Conservation (phyloP, 2,888 invertebrate species). For the Eupithecia inturbata region DNA sequence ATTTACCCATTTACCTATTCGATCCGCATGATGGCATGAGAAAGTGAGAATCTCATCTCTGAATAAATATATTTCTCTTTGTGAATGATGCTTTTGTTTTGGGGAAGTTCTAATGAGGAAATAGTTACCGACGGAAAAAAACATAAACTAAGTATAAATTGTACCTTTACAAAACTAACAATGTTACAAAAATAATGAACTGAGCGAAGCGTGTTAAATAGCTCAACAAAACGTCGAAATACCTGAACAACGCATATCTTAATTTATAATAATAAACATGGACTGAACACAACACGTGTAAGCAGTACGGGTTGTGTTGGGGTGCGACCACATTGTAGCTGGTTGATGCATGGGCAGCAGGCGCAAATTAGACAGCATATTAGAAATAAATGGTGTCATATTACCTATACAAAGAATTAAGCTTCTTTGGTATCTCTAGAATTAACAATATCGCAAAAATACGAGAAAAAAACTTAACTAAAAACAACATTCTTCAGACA, state of each 20-base stretch:
- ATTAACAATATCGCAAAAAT: background rate
- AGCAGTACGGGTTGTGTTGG: background rate
- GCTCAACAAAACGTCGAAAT: slow-evolving; percentile 24
- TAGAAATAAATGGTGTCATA: background rate
- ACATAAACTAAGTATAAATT: background rate
- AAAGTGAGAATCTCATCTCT: background rate
- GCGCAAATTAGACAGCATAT: background rate
- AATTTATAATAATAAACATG: slow-evolving; percentile 29
- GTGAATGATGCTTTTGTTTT: background rate
- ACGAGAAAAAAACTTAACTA: background rate
- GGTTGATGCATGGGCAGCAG: background rate
- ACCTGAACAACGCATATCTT: slow-evolving; percentile 18
- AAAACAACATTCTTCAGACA: background rate
- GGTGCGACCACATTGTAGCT: background rate
- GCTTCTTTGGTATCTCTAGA: background rate
- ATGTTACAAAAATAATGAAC: slow-evolving; percentile 14
- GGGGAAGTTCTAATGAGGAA: background rate
- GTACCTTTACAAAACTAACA: background rate
- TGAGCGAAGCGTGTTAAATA: slow-evolving; percentile 22
- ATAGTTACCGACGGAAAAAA: background rate
- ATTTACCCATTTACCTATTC: background rate
- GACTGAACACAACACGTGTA: slow-evolving; percentile 28
- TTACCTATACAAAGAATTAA: background rate
- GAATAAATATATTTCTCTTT: background rate
- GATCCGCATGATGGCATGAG: background rate